A percentile compares a stretch with the other conserved stretches of the same genome.
Evolutionary conservation across 2,888 invertebrate species (phyloP).

Genomic region (Pemphredon lugubris): DNA sequence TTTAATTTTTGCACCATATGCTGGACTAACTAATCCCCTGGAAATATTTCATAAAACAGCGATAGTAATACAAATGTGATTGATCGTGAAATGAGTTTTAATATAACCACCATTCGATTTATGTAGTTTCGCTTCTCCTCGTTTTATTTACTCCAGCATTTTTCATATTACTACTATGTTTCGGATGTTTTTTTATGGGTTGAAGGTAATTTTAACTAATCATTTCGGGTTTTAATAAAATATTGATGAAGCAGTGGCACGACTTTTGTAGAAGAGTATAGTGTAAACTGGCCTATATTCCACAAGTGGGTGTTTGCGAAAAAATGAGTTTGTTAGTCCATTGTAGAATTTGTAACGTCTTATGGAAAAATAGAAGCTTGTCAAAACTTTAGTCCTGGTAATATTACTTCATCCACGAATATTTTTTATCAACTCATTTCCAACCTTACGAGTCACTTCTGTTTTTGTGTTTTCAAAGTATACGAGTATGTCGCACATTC

Average conservation of each 20-base stretch:
- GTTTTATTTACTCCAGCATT: constrained; percentile 22
- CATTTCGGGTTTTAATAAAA: constrained; percentile 37
- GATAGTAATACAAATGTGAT: too few species aligned
- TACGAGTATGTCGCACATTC: neutral
- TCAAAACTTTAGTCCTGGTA: constrained; percentile 11
- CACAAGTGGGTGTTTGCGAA: constrained; percentile 15
- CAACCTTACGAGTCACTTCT: too few species aligned
- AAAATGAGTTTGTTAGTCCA: constrained; percentile 28
- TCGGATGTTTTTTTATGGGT: constrained; percentile 19
- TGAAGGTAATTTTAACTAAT: constrained; percentile 22
- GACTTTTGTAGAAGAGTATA: constrained; percentile 17
- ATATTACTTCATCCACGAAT: constrained; percentile 36
- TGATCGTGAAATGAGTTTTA: too few species aligned
- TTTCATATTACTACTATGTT: constrained; percentile 16
- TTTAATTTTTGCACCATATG: too few species aligned
- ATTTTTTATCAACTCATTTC: constrained; percentile 35
- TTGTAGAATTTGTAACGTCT: constrained; percentile 33
- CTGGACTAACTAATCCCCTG: too few species aligned
- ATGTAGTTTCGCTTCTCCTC: constrained; percentile 28
- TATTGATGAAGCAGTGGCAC: constrained; percentile 23
- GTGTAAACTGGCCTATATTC: constrained; percentile 40
- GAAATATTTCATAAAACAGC: too few species aligned
- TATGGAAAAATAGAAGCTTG: constrained; percentile 24
- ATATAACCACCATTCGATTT: too few species aligned
- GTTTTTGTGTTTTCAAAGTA: too few species aligned